phyloP scores from a whole-genome alignment of 1,140 invertebrate species.

The Achroia grisella region DNA sequence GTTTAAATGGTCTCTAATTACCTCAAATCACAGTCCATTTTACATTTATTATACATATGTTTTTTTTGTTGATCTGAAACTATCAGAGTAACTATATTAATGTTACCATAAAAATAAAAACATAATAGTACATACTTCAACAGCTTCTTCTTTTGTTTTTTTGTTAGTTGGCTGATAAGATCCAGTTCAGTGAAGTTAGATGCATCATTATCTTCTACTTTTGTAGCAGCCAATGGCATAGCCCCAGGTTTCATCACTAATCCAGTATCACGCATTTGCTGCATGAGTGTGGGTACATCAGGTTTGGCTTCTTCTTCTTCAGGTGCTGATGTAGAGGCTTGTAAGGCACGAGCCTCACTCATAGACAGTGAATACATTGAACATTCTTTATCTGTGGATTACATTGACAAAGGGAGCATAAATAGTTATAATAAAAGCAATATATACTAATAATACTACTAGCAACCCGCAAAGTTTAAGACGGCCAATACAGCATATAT shows the following conservation, averaged over 20 bases:
- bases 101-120: neutral
- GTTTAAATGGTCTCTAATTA: no score
- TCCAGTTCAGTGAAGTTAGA: conserved; percentile 78
- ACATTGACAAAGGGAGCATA: neutral
- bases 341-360: conserved; percentile 76
- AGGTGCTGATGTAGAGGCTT: conserved; percentile 76
- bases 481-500: no score
- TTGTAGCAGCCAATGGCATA: conserved; percentile 65
- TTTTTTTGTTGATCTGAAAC: no score
- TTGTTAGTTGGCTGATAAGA: conserved; percentile 88
- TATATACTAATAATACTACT: no score
- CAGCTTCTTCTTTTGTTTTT: conserved; percentile 93
- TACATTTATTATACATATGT: no score
- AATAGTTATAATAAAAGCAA: neutral
- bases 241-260: conserved; percentile 88
- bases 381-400: conserved; percentile 88
- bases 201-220: conserved; percentile 72
- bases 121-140: conserved; percentile 80
- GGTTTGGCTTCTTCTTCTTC: conserved; percentile 75
- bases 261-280: conserved; percentile 94
- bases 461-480: no score
- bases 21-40: no score
- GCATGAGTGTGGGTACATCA: conserved; percentile 82
- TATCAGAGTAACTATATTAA: no score
- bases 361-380: conserved; percentile 92